These are phyloP conservation scores for Passer montanus DNA, from an alignment of 2,113 vertebrate genomes.

Conservation along the genomic window DNA sequence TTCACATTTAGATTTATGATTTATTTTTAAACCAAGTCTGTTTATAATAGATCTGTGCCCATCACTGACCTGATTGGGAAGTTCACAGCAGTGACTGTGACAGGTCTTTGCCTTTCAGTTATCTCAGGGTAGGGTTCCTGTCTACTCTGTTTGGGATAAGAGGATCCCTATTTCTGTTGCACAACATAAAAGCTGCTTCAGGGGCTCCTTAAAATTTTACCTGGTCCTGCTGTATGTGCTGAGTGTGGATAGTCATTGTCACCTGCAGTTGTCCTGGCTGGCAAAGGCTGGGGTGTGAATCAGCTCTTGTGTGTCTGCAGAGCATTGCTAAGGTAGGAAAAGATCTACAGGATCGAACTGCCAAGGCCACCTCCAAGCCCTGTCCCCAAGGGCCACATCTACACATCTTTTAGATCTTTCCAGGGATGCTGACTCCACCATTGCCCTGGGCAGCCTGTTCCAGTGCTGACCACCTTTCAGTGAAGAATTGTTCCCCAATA, in stretches of 20 bases:
- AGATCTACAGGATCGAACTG: not conserved
- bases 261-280: not conserved
- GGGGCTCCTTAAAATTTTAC: not conserved
- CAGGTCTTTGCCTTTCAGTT: not conserved
- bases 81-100: not conserved
- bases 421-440: not conserved
- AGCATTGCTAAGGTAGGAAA: not conserved
- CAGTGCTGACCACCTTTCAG: not conserved
- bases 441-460: not conserved
- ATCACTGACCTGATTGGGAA: not conserved
- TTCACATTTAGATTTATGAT: not conserved
- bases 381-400: not conserved
- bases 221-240: not conserved
- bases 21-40: not conserved
- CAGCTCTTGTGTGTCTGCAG: not conserved
- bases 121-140: not conserved
- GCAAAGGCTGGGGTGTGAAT: not conserved
- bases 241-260: not conserved
- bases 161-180: not conserved
- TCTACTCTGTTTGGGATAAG: not conserved
- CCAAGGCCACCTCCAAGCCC: not conserved
- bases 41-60: not conserved
- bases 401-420: not conserved
- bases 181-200: not conserved
- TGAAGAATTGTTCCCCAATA: not conserved